phyloP scores from a whole-genome alignment of 2,113 vertebrate species.

The Cyanocitta stelleri region DNA sequence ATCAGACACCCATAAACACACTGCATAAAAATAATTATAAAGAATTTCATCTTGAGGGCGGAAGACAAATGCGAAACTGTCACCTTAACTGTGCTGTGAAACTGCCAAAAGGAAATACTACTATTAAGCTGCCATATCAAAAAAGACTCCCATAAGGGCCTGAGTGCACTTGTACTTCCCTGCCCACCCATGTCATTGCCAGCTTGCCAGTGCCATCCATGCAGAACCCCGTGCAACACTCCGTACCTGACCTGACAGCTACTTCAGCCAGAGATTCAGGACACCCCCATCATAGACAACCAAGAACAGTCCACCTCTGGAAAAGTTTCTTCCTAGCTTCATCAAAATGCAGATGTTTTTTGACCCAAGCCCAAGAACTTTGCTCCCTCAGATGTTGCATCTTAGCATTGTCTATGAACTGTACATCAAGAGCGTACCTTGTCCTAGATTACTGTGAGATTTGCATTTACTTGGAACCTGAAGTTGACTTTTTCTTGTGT shows the following conservation, averaged over 20 bases:
- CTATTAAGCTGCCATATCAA: background rate
- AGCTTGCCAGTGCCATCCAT: background rate
- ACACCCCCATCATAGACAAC: rapidly evolving
- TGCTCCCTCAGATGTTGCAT: background rate
- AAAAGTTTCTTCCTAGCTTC: background rate
- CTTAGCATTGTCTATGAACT: background rate
- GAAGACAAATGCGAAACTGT: constrained; percentile 13
- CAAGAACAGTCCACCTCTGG: background rate
- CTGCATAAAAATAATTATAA: constrained; percentile 6
- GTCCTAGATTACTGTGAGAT: background rate
- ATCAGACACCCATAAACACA: constrained; percentile 41
- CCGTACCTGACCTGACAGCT: background rate
- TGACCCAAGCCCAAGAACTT: background rate
- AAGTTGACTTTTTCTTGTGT: background rate
- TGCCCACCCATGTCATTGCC: background rate
- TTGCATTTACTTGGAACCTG: background rate
- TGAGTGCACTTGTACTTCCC: background rate
- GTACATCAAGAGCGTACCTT: rapidly evolving
- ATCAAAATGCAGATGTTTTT: background rate
- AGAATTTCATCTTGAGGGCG: constrained; percentile 10
- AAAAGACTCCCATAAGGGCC: background rate
- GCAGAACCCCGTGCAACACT: background rate
- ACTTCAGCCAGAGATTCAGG: background rate
- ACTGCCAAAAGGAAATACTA: background rate
- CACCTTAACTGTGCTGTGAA: background rate